phyloP scores from a whole-genome alignment of 2,888 invertebrate genomes.

The Criorhina ranunculi region DNA sequence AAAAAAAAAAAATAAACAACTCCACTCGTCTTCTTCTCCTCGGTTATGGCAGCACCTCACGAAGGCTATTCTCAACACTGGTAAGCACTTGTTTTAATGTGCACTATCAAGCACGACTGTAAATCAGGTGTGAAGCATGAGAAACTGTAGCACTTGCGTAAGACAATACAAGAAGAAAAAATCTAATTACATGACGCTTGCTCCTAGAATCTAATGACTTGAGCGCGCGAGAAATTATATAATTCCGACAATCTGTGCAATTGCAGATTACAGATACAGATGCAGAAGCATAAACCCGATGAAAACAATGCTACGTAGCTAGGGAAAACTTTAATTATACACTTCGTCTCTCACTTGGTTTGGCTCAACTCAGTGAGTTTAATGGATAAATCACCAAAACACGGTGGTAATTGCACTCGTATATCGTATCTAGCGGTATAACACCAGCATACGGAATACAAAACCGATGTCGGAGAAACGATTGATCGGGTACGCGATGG shows the following conservation, averaged over 20 bases:
- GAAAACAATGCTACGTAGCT: slow-evolving; percentile 64
- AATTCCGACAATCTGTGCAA: slow-evolving; percentile 30
- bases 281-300: slow-evolving; percentile 26
- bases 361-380: slow-evolving; percentile 43
- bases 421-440: slow-evolving; percentile 49
- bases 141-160: slow-evolving; percentile 64
- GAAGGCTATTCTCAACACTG: slow-evolving; percentile 18
- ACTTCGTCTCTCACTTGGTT: slow-evolving; percentile 29
- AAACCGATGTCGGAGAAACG: slow-evolving; percentile 66
- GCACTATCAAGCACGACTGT: slow-evolving; percentile 64
- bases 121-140: slow-evolving; percentile 68
- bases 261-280: slow-evolving; percentile 24
- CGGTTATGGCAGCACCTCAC: slow-evolving; percentile 1
- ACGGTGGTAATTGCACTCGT: slow-evolving; percentile 67
- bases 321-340: slow-evolving; percentile 70
- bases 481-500: slow-evolving; percentile 67
- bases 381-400: slow-evolving; percentile 70
- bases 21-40: slow-evolving; percentile 4
- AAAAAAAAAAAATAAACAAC: no score
- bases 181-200: slow-evolving; percentile 65
- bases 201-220: slow-evolving; percentile 61
- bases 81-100: slow-evolving; percentile 35
- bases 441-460: slow-evolving; percentile 57
- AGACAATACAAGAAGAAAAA: slow-evolving; percentile 48
- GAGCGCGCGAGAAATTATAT: slow-evolving; percentile 59